phyloP scores from a whole-genome alignment of 2,888 invertebrate species.

The Tolmerus cingulatus region DNA sequence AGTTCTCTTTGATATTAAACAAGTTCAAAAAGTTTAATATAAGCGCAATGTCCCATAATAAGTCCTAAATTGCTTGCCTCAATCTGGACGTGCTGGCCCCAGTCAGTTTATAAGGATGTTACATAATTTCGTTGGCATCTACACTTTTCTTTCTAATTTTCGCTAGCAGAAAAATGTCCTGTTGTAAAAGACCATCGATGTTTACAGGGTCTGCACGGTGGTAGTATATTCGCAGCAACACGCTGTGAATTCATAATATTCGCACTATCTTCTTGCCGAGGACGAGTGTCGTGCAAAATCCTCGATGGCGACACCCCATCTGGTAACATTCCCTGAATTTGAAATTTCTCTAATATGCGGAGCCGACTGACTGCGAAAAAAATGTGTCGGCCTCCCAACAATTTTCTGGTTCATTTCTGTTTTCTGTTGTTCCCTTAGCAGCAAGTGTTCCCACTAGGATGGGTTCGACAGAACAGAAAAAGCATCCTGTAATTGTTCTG shows the following conservation, averaged over 20 bases:
- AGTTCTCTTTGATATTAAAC: neutral
- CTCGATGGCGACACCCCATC: slow-evolving; percentile 1
- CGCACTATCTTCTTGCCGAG: neutral
- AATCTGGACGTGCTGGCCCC: neutral
- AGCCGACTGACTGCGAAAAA: neutral
- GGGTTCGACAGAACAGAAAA: neutral
- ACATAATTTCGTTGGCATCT: neutral
- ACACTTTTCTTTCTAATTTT: slow-evolving; percentile 11
- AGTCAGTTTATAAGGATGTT: neutral
- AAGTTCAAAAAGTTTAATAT: neutral
- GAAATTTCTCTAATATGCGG: slow-evolving; percentile 33
- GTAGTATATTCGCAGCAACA: slow-evolving; percentile 20
- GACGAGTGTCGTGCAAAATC: neutral
- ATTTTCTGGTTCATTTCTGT: slow-evolving; percentile 9
- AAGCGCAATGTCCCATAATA: neutral
- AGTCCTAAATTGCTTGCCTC: neutral
- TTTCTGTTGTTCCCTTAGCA: neutral
- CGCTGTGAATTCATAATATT: slow-evolving; percentile 36
- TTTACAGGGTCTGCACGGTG: neutral
- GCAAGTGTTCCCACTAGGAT: neutral
- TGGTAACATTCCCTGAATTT: slow-evolving; percentile 31
- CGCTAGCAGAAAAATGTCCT: neutral
- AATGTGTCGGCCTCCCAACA: neutral
- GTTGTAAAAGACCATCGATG: neutral
- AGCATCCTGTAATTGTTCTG: slow-evolving; percentile 22